Base-by-base conservation (phyloP, 2,113 vertebrate genomes). In the Brachyistius frenatus region DNA sequence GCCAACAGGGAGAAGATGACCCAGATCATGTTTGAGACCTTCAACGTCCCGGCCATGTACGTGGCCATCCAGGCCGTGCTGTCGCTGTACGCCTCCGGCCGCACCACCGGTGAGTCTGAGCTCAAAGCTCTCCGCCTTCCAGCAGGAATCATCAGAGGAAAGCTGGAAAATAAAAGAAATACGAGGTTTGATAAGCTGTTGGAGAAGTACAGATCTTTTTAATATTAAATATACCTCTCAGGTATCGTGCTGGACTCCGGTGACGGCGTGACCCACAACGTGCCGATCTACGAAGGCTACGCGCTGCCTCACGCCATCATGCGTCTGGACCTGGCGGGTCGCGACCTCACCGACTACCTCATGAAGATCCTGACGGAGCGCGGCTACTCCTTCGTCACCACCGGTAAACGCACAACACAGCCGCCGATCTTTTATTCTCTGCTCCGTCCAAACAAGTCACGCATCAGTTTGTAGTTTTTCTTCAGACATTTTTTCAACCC, bases 1-100 rank as follows among this genome's bases (percentile, higher is more conserved):
- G 97, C 97, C 86, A 99, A 99, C 94, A 94, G 97, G 66, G 97
- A 99, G 93, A 99, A 99, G 96, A 99, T 99, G 97, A 98, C 97
- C 94, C 93, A 99, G 97, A 99, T 99, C 65, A 99, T 99, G 97
- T 99, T 99, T 0, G 97, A 99, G 94, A 99, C 97, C 3, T 99
- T 99, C 93, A 99, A 99, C 0, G 97, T 98, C 61, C 97, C 97
- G 46, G 97, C 97, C 93, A 99, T 99, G 97, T 99, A 98, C 3
- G 97, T 99, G 81, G 97, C 97, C 78, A 99, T 99, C 85, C 97
- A 99, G 91, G 97, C 97, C 15, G 97, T 98, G 88, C 95, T 99
- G 93, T 99, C 97, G 73, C 95, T 99, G 2, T 98, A 98, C 0
- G 97, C 97, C 88, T 98, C 97, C 10, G 97, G 97, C 73, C 95